A percentile compares a stretch with the other conserved stretches of the same genome.
These are phyloP conservation scores for Chionomys nivalis DNA, from an alignment of 2,113 vertebrate species.

Conservation along the genomic window DNA sequence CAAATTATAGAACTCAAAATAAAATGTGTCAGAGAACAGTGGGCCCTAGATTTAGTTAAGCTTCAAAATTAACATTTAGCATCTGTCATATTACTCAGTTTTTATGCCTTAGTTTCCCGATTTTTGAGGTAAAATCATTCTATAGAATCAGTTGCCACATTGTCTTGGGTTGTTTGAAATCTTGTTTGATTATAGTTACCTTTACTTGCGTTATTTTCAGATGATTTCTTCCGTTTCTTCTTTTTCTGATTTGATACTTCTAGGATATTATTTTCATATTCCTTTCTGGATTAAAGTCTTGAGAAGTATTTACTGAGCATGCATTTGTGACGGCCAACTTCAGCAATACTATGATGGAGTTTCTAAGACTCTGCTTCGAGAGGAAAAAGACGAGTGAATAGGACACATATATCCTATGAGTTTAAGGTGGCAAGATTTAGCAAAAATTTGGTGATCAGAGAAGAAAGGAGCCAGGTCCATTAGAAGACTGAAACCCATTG, in stretches of 20 bases:
- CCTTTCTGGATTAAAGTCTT: neutral
- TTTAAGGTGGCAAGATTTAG: neutral
- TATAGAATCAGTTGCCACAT: neutral
- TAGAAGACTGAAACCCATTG: neutral
- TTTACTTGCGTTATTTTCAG: neutral
- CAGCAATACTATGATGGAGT: neutral
- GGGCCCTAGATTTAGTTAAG: neutral
- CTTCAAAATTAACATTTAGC: slow-evolving; percentile 18
- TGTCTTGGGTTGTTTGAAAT: neutral
- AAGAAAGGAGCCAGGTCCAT: neutral
- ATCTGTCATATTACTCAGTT: neutral
- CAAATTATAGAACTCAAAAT: slow-evolving; percentile 50
- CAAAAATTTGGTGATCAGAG: neutral
- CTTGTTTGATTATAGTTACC: neutral
- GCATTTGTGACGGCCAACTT: neutral
- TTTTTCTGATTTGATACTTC: neutral
- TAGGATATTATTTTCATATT: neutral
- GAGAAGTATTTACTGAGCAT: neutral
- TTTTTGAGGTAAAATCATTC: slow-evolving; percentile 7
- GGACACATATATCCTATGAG: neutral
- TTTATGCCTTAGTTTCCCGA: neutral
- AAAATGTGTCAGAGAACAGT: slow-evolving; percentile 49
- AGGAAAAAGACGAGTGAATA: neutral
- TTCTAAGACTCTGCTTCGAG: neutral
- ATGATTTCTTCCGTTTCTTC: neutral